Conservation (phyloP, 1,140 invertebrate genomes). For the Subanguina moxae region DNA sequence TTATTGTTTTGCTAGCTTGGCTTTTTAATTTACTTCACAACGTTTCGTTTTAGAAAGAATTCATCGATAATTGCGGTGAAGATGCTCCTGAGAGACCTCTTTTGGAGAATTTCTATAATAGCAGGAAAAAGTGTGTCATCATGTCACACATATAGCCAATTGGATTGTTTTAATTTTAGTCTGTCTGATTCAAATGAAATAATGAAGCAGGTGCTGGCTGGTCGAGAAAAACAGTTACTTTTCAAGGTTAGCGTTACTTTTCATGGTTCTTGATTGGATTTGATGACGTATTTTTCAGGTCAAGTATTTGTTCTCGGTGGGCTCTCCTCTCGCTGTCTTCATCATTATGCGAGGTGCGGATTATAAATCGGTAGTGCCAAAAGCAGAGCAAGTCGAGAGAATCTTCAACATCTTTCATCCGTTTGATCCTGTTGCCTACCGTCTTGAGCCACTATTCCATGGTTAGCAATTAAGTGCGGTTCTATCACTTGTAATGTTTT, state of each 20-base stretch:
- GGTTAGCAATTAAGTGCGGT: conserved; percentile 38
- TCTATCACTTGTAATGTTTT: background rate
- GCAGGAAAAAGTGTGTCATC: conserved; percentile 10
- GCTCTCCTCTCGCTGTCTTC: conserved; percentile 67
- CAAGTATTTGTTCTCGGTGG: conserved; percentile 73
- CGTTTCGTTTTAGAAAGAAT: too few relatives aligned
- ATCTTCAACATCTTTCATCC: conserved; percentile 77
- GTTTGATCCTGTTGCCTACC: conserved; percentile 71
- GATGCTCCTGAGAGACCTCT: conserved; percentile 26
- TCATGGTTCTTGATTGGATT: too few relatives aligned
- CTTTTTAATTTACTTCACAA: too few relatives aligned
- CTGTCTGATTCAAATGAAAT: conserved; percentile 38
- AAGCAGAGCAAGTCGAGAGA: conserved; percentile 65
- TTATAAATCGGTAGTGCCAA: conserved; percentile 33
- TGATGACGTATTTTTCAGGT: conserved; percentile 63
- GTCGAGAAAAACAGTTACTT: conserved; percentile 27
- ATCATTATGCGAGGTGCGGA: conserved; percentile 67
- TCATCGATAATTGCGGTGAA: conserved; percentile 14
- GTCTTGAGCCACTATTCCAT: conserved; percentile 72
- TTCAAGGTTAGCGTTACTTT: too few relatives aligned
- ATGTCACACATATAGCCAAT: too few relatives aligned
- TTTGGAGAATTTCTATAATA: conserved; percentile 42
- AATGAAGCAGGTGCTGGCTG: conserved; percentile 35
- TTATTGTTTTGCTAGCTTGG: too few relatives aligned
- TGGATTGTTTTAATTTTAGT: conserved; percentile 13